These are phyloP conservation scores for Coecobrya sp. DNA, from an alignment of 2,888 invertebrate genomes.

Conservation along the genomic window DNA sequence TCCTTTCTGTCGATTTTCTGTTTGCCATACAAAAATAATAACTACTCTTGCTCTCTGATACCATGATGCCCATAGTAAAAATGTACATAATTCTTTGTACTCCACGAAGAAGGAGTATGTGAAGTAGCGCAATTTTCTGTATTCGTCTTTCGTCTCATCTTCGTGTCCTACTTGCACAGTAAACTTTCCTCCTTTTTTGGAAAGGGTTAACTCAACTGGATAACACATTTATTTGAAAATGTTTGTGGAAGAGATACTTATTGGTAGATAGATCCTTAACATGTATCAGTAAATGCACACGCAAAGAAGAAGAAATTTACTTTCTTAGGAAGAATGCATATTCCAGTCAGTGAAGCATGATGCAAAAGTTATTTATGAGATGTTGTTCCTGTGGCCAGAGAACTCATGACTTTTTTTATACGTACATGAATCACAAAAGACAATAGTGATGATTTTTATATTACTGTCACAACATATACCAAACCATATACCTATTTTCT, in stretches of 20 bases:
- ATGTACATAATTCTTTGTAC: no score
- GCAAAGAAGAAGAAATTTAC: background rate
- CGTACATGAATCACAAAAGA: background rate
- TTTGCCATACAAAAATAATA: no score
- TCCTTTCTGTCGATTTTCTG: no score
- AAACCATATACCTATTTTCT: no score
- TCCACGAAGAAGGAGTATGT: no score
- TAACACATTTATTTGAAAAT: constrained; percentile 42
- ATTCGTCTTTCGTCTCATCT: background rate
- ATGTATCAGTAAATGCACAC: background rate
- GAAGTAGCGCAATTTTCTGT: no score
- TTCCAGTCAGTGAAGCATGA: constrained; percentile 61
- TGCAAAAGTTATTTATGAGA: constrained; percentile 65
- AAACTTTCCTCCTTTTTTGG: constrained; percentile 19
- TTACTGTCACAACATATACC: background rate
- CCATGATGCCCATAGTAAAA: no score
- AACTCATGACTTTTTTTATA: constrained; percentile 13
- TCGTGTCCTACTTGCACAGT: constrained; percentile 36
- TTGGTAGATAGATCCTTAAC: no score
- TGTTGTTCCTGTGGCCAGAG: constrained; percentile 55
- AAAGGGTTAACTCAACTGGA: constrained; percentile 19
- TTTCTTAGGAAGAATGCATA: constrained; percentile 41
- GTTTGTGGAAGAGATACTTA: no score
- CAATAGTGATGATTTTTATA: background rate
- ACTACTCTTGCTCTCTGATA: no score